Evolutionary conservation across 2,888 invertebrate genomes (phyloP), one percentile per base, ranked within the genome.

Genomic region (Tachina grossa): DNA sequence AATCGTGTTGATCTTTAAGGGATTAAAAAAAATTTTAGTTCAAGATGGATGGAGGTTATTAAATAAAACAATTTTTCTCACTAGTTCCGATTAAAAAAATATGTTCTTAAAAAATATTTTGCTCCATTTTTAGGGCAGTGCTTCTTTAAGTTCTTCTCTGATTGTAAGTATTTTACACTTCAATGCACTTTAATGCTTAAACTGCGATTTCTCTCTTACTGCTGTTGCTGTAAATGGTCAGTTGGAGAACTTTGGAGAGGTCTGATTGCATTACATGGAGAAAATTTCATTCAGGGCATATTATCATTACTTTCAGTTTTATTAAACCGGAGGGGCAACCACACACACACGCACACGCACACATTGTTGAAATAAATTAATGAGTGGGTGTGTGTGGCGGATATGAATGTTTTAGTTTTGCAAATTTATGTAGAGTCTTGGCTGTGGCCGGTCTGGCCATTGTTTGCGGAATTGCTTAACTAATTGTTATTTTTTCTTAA

Each of bases 401-500:
- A 31, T 31, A 31, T 31, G 31, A 5, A 6, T 57, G 9, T 2
- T 41, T 43, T 31, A 68, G n/a, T 13, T 22, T 16, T 14, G 1
- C 9, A 22, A 65, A 47, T 57, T 66, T 13, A 41, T 57, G 11
- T 45, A 10, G 39, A 55, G 2, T 43, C 31, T 10, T 31, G n/a
- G 43, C 13, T 14, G 43, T 11, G 4, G 63, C n/a, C 47, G 51
- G 41, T 45, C 57, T 51, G 68, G 41, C 51, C 69, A 69, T 68
- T 85, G 66, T 76, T 85, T 80, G 43, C 43, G 63, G 43, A 72
- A 79, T 59, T 61, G 85, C 76, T 80, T 76, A 63, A 80, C 83
- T 76, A 76, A 85, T 85, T 83, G 72, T 49, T 85, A 66, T 75
- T 85, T 57, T 61, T 66, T 55, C 68, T 61, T 75, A 75, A 68